Percentiles rank a stretch among this genome's conserved stretches.
Conservation (phyloP, 2,888 invertebrate genomes). For the Tetranychus truncatus region DNA sequence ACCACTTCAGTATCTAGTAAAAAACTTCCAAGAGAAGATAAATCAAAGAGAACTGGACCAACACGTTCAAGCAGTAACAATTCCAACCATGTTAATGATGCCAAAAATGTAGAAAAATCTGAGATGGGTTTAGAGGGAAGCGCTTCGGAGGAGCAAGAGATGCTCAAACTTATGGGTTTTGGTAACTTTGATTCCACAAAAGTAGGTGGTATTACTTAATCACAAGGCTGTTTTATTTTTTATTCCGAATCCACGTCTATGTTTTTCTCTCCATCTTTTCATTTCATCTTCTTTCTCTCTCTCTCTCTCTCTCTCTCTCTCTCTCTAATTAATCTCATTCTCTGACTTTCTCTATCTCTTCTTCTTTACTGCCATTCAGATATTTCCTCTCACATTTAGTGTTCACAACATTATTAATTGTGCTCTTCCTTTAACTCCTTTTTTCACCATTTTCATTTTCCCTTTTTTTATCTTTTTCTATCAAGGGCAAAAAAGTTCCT, state of each 20-base stretch:
- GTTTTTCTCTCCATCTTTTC: not conserved
- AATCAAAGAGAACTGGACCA: no score
- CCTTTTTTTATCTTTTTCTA: not conserved
- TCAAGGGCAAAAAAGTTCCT: constrained; percentile 63
- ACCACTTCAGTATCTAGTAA: not conserved
- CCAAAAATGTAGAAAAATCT: not conserved
- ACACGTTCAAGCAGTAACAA: no score
- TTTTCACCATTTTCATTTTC: constrained; percentile 1
- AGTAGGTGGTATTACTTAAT: not conserved
- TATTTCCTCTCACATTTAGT: not conserved
- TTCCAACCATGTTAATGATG: not conserved
- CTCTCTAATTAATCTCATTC: not conserved
- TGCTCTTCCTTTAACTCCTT: not conserved
- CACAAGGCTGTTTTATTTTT: constrained; percentile 26
- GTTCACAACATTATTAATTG: constrained; percentile 3
- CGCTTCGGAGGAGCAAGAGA: constrained; percentile 72
- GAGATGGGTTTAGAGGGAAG: constrained; percentile 57
- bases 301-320: not conserved
- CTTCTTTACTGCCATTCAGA: not conserved
- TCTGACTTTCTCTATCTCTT: not conserved
- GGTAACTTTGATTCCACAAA: constrained; percentile 81
- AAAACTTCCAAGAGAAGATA: constrained; percentile 21
- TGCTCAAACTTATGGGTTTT: constrained; percentile 93
- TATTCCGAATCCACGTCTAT: not conserved
- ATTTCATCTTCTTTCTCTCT: not conserved